A percentile compares a stretch with the other conserved stretches of the same genome.
Evolutionary conservation across 2,888 invertebrate species (phyloP).

Genomic region (Kryphioiulus occultus): DNA sequence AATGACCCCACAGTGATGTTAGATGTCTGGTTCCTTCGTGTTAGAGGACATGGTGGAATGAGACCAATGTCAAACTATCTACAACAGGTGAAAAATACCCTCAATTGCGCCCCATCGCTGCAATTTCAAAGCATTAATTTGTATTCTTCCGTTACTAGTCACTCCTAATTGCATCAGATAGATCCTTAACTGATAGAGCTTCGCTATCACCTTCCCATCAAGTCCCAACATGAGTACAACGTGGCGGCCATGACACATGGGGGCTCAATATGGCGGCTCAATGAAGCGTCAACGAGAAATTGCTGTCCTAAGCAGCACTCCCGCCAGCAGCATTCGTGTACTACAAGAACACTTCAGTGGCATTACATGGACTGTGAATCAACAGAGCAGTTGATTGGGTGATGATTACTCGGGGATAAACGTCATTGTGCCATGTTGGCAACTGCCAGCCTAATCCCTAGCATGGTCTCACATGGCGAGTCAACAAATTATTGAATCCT

Average conservation of each 20-base stretch:
- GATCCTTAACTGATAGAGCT: not conserved
- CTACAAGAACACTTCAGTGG: not conserved
- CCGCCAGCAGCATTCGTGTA: not conserved
- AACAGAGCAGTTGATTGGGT: conserved; percentile 35
- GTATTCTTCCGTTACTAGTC: not conserved
- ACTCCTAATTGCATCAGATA: not conserved
- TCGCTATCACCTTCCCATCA: not conserved
- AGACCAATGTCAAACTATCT: too few relatives aligned
- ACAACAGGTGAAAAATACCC: too few relatives aligned
- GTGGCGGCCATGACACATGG: not conserved
- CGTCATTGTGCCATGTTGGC: not conserved
- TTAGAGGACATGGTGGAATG: too few relatives aligned
- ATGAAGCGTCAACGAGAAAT: conserved; percentile 11
- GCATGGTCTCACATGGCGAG: not conserved
- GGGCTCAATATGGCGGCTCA: conserved; percentile 17
- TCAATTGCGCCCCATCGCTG: too few relatives aligned
- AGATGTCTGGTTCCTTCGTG: too few relatives aligned
- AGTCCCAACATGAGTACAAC: not conserved
- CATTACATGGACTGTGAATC: conserved; percentile 4
- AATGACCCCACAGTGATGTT: too few relatives aligned
- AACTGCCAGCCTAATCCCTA: conserved; percentile 24
- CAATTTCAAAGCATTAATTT: not conserved
- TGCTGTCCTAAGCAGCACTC: not conserved
- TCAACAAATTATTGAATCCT: conserved; percentile 36
- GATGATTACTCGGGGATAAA: not conserved